A percentile compares a stretch with the other conserved stretches of the same genome.
phyloP scores from a whole-genome alignment of 35 echinoderm and acorn worm species.

The Ptychodera flava region DNA sequence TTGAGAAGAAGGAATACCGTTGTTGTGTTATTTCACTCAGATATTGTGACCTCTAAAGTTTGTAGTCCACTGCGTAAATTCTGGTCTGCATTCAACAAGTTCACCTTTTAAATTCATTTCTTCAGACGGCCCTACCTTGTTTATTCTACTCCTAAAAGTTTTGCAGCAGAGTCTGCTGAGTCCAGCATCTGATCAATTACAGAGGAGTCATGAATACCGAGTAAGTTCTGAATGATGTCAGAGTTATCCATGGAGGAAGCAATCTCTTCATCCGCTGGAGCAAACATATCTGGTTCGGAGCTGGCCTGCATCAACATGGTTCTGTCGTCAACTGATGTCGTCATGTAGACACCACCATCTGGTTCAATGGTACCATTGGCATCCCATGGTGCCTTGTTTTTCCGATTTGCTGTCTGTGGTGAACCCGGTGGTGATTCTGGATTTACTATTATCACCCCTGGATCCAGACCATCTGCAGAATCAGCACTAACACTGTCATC shows the following conservation, averaged over 20 bases:
- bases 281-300: constrained; percentile 7
- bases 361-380: not conserved
- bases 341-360: constrained; percentile 12
- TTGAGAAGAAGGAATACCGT: too few species aligned
- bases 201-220: constrained; percentile 90
- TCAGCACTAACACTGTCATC: not conserved
- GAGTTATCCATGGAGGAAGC: constrained; percentile 43
- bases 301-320: not conserved
- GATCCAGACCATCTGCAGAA: constrained; percentile 4
- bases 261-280: constrained; percentile 20
- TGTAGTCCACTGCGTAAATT: too few species aligned
- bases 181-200: constrained; percentile 93
- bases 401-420: not conserved
- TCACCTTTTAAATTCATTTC: too few species aligned
- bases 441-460: constrained; percentile 8
- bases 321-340: constrained; percentile 17
- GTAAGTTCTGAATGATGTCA: constrained; percentile 83
- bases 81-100: too few species aligned
- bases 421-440: constrained; percentile 20
- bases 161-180: constrained; percentile 86
- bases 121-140: too few species aligned
- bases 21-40: too few species aligned
- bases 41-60: too few species aligned
- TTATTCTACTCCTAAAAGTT: constrained; percentile 60
- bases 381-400: not conserved